A percentile compares a stretch with the other conserved stretches of the same genome.
These are phyloP conservation scores for Florisuga fusca DNA, from an alignment of 2,797 vertebrate species.

Conservation along the genomic window DNA sequence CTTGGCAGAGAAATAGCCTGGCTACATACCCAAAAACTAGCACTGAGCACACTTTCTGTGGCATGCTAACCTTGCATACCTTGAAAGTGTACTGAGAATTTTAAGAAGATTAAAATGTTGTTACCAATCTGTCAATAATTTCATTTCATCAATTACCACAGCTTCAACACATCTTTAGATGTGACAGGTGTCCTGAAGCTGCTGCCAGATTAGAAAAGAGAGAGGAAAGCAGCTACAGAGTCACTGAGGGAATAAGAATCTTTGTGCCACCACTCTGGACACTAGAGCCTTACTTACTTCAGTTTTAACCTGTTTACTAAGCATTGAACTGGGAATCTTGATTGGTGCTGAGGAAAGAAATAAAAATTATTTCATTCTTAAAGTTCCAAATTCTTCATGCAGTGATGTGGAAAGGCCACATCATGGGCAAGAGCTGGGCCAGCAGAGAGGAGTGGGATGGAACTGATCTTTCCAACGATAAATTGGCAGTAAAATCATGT, in stretches of 20 bases:
- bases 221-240: background rate
- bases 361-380: background rate
- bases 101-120: conserved; percentile 7
- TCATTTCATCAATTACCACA: background rate
- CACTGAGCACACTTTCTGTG: background rate
- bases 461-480: background rate
- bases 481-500: background rate
- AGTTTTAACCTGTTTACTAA: background rate
- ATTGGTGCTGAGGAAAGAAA: background rate
- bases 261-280: background rate
- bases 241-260: background rate
- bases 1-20: conserved; percentile 5
- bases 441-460: background rate
- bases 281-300: background rate
- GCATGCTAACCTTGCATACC: background rate
- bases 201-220: background rate
- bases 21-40: background rate
- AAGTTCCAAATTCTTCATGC: background rate
- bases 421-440: background rate
- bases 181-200: background rate
- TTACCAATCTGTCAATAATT: background rate
- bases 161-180: background rate
- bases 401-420: background rate
- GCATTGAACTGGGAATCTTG: background rate
- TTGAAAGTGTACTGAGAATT: background rate